Evolutionary conservation across 2,888 invertebrate species (phyloP).

Genomic region (Drosophila peninsularis): DNA sequence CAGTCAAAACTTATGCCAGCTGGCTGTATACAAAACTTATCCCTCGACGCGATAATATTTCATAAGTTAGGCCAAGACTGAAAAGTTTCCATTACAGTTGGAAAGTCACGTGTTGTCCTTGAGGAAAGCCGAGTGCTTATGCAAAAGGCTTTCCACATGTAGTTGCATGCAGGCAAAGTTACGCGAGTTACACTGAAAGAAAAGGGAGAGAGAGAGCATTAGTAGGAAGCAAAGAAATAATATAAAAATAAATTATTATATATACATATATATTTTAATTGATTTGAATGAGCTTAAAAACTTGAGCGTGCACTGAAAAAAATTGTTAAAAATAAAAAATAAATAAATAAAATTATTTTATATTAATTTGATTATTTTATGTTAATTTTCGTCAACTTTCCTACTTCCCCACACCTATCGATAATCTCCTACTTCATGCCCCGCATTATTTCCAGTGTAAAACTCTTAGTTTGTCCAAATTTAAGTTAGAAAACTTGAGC

Average conservation of each 20-base stretch:
- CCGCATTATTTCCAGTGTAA: not conserved
- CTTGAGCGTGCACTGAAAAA: too few relatives aligned
- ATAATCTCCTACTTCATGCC: not conserved
- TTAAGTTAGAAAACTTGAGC: constrained; percentile 13
- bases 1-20: constrained; percentile 3
- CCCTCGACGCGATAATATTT: constrained; percentile 19
- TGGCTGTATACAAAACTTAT: constrained; percentile 9
- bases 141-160: constrained; percentile 28
- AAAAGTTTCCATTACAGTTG: constrained; percentile 44
- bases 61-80: constrained; percentile 24
- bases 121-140: constrained; percentile 15
- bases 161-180: constrained; percentile 8
- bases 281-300: accelerated
- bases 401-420: not conserved
- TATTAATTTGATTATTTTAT: too few relatives aligned
- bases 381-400: too few relatives aligned
- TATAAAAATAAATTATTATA: too few relatives aligned
- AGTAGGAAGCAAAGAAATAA: not conserved
- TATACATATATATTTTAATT: too few relatives aligned
- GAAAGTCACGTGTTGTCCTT: constrained; percentile 47
- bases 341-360: too few relatives aligned
- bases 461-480: constrained; percentile 11
- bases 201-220: not conserved
- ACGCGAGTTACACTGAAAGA: constrained; percentile 9
- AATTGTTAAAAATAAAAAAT: too few relatives aligned